Base-by-base conservation (phyloP, 2,888 invertebrate species). In the Brenthis daphne region DNA sequence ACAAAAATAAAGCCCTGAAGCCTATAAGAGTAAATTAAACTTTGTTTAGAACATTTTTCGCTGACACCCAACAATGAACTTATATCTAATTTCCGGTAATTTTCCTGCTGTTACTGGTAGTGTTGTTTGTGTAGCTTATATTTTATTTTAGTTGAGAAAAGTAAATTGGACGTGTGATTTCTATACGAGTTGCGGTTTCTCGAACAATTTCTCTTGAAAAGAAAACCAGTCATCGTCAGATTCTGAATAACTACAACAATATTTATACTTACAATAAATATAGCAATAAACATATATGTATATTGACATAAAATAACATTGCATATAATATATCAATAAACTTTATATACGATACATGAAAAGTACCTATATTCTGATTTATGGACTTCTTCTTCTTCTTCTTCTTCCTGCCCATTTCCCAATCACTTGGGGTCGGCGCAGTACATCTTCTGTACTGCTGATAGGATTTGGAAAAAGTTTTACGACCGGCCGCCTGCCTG, bases 21-120 rank as follows among this genome's bases (percentile, higher is more conserved):
- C 65, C 63, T 65, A 24, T 48, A 57, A 71, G 70, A 74, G 70
- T 70, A 74, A 75, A 75, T 75, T 73, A 73, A 74, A 74, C 69
- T 75, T 72, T 67, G 54, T 71, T 61, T 54, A 55, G 57, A 72
- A 70, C 70, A 67, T 70, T 68, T 73, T 67, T 61, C 64, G 65
- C 69, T 70, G 60, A 72, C 74, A 70, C 65, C 66, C 57, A 60
- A 69, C 67, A n/a, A 55, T 58, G 51, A 50, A 70, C 69, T 69
- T 70, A 65, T 67, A 68, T 68, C 51, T 70, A 64, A 65, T 72
- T 71, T 71, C 69, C 68, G 63, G 69, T 65, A 65, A 72, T 69
- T 72, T 72, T 73, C 47, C 64, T 63, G 66, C 61, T 64, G 61
- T n/a, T 29, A 64, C 53, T 43, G 51, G 51, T 53, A 53, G 8